phyloP scores from a whole-genome alignment of 2,113 vertebrate species.

The Capra hircus region DNA sequence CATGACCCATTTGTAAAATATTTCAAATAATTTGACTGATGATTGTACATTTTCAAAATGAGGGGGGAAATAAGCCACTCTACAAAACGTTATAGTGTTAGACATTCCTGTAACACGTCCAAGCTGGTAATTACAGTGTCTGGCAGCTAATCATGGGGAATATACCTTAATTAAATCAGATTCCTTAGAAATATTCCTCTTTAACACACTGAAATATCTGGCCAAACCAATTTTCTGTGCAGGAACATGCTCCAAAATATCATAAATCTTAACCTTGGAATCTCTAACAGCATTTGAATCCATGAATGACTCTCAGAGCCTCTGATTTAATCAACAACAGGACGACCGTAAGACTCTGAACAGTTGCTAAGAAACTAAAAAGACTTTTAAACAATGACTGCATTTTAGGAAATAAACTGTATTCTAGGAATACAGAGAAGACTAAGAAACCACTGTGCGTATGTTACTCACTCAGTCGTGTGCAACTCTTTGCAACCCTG shows the following conservation, averaged over 20 bases:
- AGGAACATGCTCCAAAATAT: neutral
- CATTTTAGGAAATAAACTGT: neutral
- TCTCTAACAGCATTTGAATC: neutral
- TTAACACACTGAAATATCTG: slow-evolving; percentile 18
- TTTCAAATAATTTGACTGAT: neutral
- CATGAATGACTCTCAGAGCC: neutral
- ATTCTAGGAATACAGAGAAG: neutral
- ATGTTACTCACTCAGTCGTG: neutral
- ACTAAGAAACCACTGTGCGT: neutral
- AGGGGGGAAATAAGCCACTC: neutral
- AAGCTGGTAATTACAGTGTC: neutral
- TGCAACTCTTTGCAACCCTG: neutral
- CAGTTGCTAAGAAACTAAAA: neutral
- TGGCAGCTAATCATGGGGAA: neutral
- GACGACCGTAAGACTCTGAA: neutral
- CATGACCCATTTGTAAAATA: slow-evolving; percentile 4
- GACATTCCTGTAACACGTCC: neutral
- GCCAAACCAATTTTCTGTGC: slow-evolving; percentile 10
- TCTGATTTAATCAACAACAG: neutral
- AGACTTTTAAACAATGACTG: neutral
- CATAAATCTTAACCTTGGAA: neutral
- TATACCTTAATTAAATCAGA: slow-evolving; percentile 46
- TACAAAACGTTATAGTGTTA: neutral
- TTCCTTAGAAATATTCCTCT: slow-evolving; percentile 29
- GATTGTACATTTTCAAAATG: neutral